A percentile compares a stretch with the other conserved stretches of the same genome.
These are phyloP conservation scores for Carassius gibelio DNA, from an alignment of 2,113 vertebrate species.

Conservation along the genomic window DNA sequence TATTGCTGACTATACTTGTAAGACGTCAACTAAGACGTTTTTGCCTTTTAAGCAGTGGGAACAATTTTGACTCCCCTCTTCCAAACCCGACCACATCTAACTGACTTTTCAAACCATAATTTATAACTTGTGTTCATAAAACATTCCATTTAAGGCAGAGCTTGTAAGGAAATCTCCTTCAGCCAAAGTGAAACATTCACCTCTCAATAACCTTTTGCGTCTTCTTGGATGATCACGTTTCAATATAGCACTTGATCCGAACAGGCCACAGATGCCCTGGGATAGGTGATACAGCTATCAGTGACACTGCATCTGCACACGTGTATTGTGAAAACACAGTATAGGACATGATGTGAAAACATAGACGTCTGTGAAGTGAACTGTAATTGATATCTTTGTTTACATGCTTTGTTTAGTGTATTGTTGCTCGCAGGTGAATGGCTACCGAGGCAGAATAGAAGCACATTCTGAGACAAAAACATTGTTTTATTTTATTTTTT, in stretches of 20 bases:
- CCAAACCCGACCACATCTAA: constrained; percentile 48
- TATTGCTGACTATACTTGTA: constrained; percentile 3
- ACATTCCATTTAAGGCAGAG: constrained; percentile 3
- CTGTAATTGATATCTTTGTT: constrained; percentile 14
- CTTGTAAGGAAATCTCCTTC: constrained; percentile 4
- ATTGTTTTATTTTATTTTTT: background rate
- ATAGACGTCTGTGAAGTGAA: background rate
- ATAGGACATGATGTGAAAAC: constrained; percentile 11
- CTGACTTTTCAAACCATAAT: constrained; percentile 14
- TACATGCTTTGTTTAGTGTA: constrained; percentile 1
- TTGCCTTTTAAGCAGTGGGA: background rate
- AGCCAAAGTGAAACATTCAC: constrained; percentile 12
- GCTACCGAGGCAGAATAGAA: background rate
- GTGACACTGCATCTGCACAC: constrained; percentile 20
- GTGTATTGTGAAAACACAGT: background rate
- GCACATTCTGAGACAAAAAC: background rate
- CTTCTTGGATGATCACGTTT: constrained; percentile 20
- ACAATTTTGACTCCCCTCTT: constrained; percentile 40
- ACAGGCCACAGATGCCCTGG: background rate
- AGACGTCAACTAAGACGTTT: background rate
- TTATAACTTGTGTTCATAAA: constrained; percentile 31
- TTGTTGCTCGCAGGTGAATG: background rate
- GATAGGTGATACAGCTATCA: constrained; percentile 16
- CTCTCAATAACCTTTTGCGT: constrained; percentile 5
- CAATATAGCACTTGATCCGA: constrained; percentile 6